Percentiles rank a stretch among this genome's conserved stretches.
Conservation (phyloP, 2,113 vertebrate species). For the Cervus canadensis region DNA sequence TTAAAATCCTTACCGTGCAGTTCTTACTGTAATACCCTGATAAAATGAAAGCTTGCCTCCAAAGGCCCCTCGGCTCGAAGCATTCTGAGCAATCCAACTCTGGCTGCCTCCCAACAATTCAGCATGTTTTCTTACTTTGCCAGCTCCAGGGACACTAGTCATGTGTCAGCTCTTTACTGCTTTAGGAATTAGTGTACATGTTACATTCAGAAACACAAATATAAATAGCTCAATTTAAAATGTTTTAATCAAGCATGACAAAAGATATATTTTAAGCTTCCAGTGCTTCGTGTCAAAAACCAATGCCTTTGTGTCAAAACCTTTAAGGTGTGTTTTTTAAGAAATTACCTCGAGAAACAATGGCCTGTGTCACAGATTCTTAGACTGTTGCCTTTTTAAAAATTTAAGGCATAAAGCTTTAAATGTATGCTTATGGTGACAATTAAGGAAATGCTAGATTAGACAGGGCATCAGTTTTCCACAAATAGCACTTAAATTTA, state of each 20-base stretch:
- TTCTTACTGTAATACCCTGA: not conserved
- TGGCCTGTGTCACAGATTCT: not conserved
- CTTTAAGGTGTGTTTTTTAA: not conserved
- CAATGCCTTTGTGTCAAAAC: not conserved
- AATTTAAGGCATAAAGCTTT: slow-evolving; percentile 49
- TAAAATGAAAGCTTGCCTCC: slow-evolving; percentile 34
- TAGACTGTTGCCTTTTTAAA: slow-evolving; percentile 29
- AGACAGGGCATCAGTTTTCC: slow-evolving; percentile 48
- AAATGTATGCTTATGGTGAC: slow-evolving; percentile 55
- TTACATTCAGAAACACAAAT: slow-evolving; percentile 54
- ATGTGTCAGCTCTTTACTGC: slow-evolving; percentile 49
- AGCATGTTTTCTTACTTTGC: slow-evolving; percentile 56
- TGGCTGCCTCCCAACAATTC: slow-evolving; percentile 57
- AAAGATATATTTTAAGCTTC: slow-evolving; percentile 17
- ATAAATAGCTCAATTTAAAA: slow-evolving; percentile 37
- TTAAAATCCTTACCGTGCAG: not conserved
- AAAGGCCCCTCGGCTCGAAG: not conserved
- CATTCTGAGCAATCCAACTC: slow-evolving; percentile 14
- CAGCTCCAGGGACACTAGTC: slow-evolving; percentile 50
- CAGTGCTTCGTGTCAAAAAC: not conserved
- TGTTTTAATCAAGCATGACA: slow-evolving; percentile 25
- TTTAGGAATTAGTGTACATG: slow-evolving; percentile 53
- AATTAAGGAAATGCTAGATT: slow-evolving; percentile 60
- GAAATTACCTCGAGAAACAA: slow-evolving; percentile 39
- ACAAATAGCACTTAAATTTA: slow-evolving; percentile 41